Base-by-base conservation (phyloP, 2,888 invertebrate species). In the Pristionchus exspectatus region DNA sequence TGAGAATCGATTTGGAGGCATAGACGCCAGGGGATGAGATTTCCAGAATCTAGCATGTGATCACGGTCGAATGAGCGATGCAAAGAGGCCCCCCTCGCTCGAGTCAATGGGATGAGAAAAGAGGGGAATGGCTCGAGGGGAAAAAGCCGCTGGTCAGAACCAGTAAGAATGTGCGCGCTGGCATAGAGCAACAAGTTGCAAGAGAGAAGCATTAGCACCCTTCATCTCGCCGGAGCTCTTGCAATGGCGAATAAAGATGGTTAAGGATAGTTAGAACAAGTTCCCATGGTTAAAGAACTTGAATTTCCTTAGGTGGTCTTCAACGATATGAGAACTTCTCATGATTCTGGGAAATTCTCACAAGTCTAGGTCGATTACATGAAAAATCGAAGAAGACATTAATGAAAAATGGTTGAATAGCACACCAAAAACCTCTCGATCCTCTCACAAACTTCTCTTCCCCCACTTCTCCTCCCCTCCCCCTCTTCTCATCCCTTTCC, bases 31-130 rank as follows among this genome's bases (percentile, higher is more conserved):
- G 10, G 10, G 9, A 50, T 50, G 12, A 10, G 44, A 50, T 50
- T 50, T 9, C 44, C 7, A 50, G 44, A 50, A 50, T 50, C 44
- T 50, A 50, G 44, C 12, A 50, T 50, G 44, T 9, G 24, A 59
- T 59, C 59, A 59, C 59, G 59, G 59, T 59, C 59, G 59, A 59
- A 59, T 24, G 59, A 59, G 59, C 24, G 59, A 16, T 4, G 59
- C 10, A 72, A 72, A 72, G 33, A 14, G 30, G 18, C 27, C 14
- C 12, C 44, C 10, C 44, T 50, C 44, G 44, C 44, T 72, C 30
- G 72, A 72, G 72, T 33, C 72, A 72, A 33, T 72, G 72, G 72
- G 33, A 72, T 72, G 72, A 30, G 72, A 72, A 72, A 72, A 33
- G 72, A 30, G 21, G 18, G 72, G 72, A 72, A 72, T 72, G 14